Evolutionary conservation across 2,797 vertebrate genomes (phyloP), one percentile per base, ranked within the genome.

Genomic region (Picus viridis): DNA sequence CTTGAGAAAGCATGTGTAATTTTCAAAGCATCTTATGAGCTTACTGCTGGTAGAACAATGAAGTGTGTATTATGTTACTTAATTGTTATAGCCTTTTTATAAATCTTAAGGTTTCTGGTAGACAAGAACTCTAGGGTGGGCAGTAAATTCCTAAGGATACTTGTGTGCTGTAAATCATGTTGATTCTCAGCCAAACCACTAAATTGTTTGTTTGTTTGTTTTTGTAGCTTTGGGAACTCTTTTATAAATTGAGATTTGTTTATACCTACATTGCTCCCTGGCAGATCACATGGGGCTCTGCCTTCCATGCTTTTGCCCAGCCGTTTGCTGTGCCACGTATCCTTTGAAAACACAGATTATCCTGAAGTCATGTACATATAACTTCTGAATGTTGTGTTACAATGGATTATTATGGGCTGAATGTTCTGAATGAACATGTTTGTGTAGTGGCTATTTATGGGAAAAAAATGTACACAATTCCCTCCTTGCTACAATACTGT

Each of bases 251-350:
- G 96, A 98, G 98, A 96, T 99, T 99, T 95, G 99, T 99, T 84
- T 99, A 99, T 97, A 99, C 99, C 91, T 99, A 99, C 94, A 99
- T 99, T 62, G 99, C 99, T 80, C 99, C 99, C 1, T 99, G 99
- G 99, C 99, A 99, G 94, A 99, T 99, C 96, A 99, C 99, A 0
- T 99, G 99, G 99, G 99, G 99, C 68, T 99, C 99, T 61, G 99
- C 99, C 73, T 99, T 99, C 95, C 99, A 99, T 69, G 99, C 99
- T 94, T 99, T 99, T 63, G 99, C 99, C 93, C 99, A 99, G 96
- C 99, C 99, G 30, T 99, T 99, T 90, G 99, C 99, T 61, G 99
- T 99, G 95, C 99, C 99, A 97, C 99, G 99, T 99, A 99, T 99
- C 99, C 98, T 99, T 98, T 95, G 76, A 79, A 93, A 96, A 63